phyloP scores from a whole-genome alignment of 1,140 invertebrate species.

The Diabrotica undecimpunctata region DNA sequence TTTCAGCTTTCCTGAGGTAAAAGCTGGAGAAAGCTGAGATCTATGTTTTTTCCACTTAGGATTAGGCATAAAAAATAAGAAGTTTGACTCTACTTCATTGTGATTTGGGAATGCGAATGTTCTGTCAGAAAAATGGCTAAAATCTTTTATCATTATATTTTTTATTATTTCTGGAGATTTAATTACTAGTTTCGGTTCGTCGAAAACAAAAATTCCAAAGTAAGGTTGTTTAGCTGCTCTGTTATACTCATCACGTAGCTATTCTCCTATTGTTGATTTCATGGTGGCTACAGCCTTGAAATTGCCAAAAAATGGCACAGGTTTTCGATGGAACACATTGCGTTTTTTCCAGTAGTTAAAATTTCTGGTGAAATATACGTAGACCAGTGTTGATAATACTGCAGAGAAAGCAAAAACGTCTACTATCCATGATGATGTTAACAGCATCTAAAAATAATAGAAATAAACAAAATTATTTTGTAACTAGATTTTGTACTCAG shows the following conservation, averaged over 20 bases:
- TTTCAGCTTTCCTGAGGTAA: slow-evolving; percentile 54
- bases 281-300: slow-evolving; percentile 21
- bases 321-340: slow-evolving; percentile 38
- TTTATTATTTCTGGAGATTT: slow-evolving; percentile 56
- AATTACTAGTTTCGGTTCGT: slow-evolving; percentile 35
- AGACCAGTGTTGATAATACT: slow-evolving; percentile 5
- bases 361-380: slow-evolving; percentile 29
- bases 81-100: slow-evolving; percentile 20
- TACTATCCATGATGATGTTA: slow-evolving; percentile 13
- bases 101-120: slow-evolving; percentile 12
- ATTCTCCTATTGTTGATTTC: slow-evolving; percentile 23
- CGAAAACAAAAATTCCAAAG: slow-evolving; percentile 46
- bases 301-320: slow-evolving; percentile 45
- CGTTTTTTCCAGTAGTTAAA: slow-evolving; percentile 42
- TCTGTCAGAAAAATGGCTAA: slow-evolving; percentile 55
- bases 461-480: too few relatives aligned
- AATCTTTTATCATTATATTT: slow-evolving; percentile 54
- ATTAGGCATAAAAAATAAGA: slow-evolving; percentile 43
- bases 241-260: slow-evolving; percentile 28
- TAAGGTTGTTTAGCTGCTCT: slow-evolving; percentile 40
- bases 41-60: slow-evolving; percentile 52
- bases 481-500: too few relatives aligned
- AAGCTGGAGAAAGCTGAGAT: slow-evolving; percentile 52
- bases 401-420: background rate
- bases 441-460: slow-evolving; percentile 14